Evolutionary conservation across 2,888 invertebrate species (phyloP).

Genomic region (Chloromyia formosa): DNA sequence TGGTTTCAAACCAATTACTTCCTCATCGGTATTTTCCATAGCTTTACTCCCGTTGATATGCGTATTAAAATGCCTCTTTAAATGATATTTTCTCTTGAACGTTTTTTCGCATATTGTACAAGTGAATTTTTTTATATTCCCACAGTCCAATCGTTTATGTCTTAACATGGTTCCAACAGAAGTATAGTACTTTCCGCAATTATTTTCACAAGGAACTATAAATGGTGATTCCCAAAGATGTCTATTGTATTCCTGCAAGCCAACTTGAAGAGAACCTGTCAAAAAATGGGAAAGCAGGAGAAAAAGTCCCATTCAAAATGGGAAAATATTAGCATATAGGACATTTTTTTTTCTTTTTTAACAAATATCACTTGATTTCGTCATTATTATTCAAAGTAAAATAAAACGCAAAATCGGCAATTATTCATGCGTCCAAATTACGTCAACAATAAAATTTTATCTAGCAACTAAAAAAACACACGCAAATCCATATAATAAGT

Average conservation of each 20-base stretch:
- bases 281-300: constrained; percentile 3
- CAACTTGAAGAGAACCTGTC: constrained; percentile 11
- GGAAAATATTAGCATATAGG: background rate
- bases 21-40: background rate
- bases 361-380: background rate
- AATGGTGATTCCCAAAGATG: constrained; percentile 26
- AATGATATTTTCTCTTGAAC: constrained; percentile 57
- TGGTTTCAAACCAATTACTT: constrained; percentile 24
- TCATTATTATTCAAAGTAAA: background rate
- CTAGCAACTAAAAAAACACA: no score
- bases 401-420: background rate
- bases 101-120: constrained; percentile 57
- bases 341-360: no score
- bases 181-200: constrained; percentile 65
- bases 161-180: constrained; percentile 56
- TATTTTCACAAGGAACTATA: constrained; percentile 56
- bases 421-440: background rate
- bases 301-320: constrained; percentile 16
- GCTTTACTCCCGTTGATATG: constrained; percentile 50
- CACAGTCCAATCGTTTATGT: constrained; percentile 58
- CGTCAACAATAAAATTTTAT: background rate
- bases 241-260: background rate
- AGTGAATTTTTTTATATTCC: constrained; percentile 56
- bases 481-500: no score
- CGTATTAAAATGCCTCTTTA: constrained; percentile 59